Conservation (phyloP, 2,888 invertebrate species). For the Zygothrica quintamaculata region DNA sequence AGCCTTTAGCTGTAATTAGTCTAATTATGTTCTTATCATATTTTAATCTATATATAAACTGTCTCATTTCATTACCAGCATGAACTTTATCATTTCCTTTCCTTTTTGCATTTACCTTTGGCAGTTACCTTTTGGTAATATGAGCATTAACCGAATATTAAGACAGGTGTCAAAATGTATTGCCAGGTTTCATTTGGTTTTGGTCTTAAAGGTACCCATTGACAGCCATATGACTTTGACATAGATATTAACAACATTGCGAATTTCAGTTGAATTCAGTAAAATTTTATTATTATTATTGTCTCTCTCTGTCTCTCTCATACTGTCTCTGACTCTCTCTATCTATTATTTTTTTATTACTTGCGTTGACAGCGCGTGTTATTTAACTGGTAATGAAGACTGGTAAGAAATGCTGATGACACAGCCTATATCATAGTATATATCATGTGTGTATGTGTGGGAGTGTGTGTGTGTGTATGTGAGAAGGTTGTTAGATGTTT, state of each 20-base stretch:
- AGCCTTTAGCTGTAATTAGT: too few relatives aligned
- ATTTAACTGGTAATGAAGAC: conserved; percentile 39
- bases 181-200: conserved; percentile 1
- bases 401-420: conserved; percentile 18
- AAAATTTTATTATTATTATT: conserved; percentile 1
- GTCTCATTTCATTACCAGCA: too few relatives aligned
- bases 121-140: conserved; percentile 40
- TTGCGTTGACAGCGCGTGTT: conserved; percentile 35
- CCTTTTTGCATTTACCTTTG: background rate
- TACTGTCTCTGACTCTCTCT: background rate
- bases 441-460: too few relatives aligned
- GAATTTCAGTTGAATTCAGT: conserved; percentile 36
- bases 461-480: too few relatives aligned
- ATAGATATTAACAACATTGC: conserved; percentile 54
- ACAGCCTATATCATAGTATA: background rate
- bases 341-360: conserved; percentile 7
- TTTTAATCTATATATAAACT: too few relatives aligned
- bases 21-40: too few relatives aligned
- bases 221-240: conserved; percentile 63
- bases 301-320: conserved; percentile 2
- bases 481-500: background rate
- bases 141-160: conserved; percentile 18
- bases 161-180: conserved; percentile 58
- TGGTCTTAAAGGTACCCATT: conserved; percentile 32
- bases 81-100: too few relatives aligned